These are phyloP conservation scores for Karalla daura DNA, from an alignment of 2,797 vertebrate genomes.

Conservation along the genomic window DNA sequence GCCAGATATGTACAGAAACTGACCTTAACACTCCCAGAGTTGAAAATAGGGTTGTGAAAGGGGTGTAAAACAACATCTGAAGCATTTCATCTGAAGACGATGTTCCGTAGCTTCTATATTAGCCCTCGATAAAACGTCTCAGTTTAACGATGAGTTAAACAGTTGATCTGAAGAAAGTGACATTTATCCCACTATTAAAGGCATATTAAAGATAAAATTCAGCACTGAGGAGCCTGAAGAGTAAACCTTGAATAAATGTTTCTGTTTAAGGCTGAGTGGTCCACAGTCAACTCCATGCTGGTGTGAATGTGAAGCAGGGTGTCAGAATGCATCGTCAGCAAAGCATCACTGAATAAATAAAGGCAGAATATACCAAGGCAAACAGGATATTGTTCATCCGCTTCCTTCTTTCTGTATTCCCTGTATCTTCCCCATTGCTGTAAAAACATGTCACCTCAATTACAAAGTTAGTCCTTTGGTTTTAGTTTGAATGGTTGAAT, in stretches of 20 bases:
- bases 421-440: constrained; percentile 5
- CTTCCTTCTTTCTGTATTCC: constrained; percentile 35
- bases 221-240: not conserved
- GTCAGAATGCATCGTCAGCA: constrained; percentile 46
- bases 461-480: constrained; percentile 11
- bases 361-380: constrained; percentile 20
- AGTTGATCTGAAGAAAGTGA: not conserved
- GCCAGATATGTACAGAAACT: too few species aligned
- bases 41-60: too few species aligned
- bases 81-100: too few species aligned
- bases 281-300: not conserved
- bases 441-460: constrained; percentile 29
- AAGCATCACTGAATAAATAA: constrained; percentile 35
- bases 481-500: constrained; percentile 7
- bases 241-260: constrained; percentile 2
- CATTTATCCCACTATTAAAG: not conserved
- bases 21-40: too few species aligned
- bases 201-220: not conserved
- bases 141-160: too few species aligned
- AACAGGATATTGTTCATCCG: constrained; percentile 48
- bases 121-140: too few species aligned
- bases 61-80: too few species aligned
- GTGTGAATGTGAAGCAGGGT: constrained; percentile 7
- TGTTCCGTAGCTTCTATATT: too few species aligned
- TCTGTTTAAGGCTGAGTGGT: not conserved